phyloP scores from a whole-genome alignment of 2,113 vertebrate species.

The Pteruthius melanotis region DNA sequence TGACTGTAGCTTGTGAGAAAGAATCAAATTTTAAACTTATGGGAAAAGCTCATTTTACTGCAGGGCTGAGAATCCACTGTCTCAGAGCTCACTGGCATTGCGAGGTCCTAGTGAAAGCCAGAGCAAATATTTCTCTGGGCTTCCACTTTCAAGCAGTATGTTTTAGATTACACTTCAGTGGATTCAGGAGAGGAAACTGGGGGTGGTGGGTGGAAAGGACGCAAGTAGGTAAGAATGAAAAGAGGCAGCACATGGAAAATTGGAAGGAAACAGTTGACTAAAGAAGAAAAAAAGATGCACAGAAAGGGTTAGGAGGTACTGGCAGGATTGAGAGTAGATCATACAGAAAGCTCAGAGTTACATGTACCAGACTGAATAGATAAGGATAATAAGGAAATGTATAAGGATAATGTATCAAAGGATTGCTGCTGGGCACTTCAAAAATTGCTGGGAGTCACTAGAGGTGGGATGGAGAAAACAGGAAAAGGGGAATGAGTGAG shows the following conservation, averaged over 20 bases:
- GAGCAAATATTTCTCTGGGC: slow-evolving; percentile 50
- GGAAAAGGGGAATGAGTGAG: not conserved
- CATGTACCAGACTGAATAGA: not conserved
- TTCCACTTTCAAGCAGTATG: slow-evolving; percentile 1
- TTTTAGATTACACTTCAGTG: slow-evolving; percentile 49
- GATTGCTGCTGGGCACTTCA: not conserved
- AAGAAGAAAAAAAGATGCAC: not conserved
- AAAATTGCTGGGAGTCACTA: not conserved
- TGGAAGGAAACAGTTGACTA: not conserved
- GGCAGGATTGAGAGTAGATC: not conserved
- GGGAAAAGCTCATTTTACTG: slow-evolving; percentile 44
- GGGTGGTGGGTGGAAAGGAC: not conserved
- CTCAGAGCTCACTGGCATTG: slow-evolving; percentile 39
- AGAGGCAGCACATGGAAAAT: not conserved
- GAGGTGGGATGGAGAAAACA: not conserved
- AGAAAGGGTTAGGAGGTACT: not conserved
- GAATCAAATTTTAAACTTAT: slow-evolving; percentile 17
- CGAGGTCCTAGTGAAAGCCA: not conserved
- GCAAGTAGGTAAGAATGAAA: not conserved
- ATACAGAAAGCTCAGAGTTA: not conserved
- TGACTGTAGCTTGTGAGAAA: not conserved
- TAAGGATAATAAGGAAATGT: not conserved
- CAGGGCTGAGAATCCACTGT: slow-evolving; percentile 27
- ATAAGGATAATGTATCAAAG: not conserved
- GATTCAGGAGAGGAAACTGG: slow-evolving; percentile 54